Percentiles rank a stretch among this genome's conserved stretches.
Evolutionary conservation across 2,888 invertebrate genomes (phyloP).

Genomic region (Acheta domesticus): DNA sequence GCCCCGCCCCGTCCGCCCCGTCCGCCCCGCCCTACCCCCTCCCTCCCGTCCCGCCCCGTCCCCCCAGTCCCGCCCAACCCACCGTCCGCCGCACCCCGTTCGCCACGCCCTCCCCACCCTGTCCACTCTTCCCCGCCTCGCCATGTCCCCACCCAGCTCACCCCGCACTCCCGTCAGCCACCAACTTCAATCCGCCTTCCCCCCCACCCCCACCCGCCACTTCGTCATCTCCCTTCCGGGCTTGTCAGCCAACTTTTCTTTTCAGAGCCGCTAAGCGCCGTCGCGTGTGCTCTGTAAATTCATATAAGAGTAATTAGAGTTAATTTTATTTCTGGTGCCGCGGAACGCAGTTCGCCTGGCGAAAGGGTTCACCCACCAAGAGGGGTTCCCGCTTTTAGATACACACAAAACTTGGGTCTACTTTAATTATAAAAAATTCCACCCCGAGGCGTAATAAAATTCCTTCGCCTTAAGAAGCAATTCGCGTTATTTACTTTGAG

Average conservation of each 20-base stretch:
- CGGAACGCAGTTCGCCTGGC: not conserved
- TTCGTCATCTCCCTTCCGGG: too few species aligned
- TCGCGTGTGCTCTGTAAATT: not conserved
- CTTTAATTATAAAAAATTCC: constrained; percentile 10
- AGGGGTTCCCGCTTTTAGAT: not conserved
- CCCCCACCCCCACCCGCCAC: too few species aligned
- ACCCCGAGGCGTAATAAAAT: not conserved
- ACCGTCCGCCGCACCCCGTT: too few species aligned
- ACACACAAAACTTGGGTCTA: not conserved
- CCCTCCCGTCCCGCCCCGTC: too few species aligned
- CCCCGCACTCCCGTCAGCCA: too few species aligned
- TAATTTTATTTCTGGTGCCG: not conserved
- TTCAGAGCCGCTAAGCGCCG: not conserved
- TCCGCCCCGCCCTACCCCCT: too few species aligned
- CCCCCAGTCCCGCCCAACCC: accelerated
- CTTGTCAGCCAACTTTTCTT: too few species aligned
- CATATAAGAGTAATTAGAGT: constrained; percentile 18
- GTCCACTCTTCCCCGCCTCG: too few species aligned
- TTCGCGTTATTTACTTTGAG: constrained; percentile 8
- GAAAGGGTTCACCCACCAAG: not conserved
- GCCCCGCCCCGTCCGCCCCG: too few species aligned
- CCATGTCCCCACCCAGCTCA: too few species aligned
- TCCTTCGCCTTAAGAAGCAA: constrained; percentile 1
- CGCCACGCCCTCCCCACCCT: too few species aligned
- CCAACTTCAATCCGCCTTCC: too few species aligned